Conservation (phyloP, 2,888 invertebrate species). For the Polymixis flavicincta region DNA sequence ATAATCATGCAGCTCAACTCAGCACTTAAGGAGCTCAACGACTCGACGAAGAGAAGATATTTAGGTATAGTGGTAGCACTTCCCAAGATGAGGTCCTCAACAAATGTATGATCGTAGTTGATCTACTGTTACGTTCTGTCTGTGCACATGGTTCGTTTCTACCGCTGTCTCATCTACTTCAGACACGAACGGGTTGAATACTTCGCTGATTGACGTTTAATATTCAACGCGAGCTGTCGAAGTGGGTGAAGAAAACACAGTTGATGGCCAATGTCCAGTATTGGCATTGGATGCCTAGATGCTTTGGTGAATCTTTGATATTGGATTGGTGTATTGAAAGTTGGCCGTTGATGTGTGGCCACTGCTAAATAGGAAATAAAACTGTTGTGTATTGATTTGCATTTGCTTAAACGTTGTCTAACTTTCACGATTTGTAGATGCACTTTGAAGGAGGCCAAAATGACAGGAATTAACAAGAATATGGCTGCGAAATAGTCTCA, state of each 20-base stretch:
- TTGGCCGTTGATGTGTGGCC: slow-evolving; percentile 22
- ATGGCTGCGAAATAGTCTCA: background rate
- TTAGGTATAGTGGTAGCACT: no score
- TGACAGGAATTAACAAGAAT: background rate
- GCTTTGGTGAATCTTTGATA: slow-evolving; percentile 8
- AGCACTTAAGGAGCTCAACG: no score
- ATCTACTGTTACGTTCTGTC: slow-evolving; percentile 20
- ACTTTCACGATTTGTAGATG: slow-evolving; percentile 28
- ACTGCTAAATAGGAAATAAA: slow-evolving; percentile 25
- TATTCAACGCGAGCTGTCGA: slow-evolving; percentile 38
- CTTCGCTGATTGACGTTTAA: slow-evolving; percentile 56
- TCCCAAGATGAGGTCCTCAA: background rate
- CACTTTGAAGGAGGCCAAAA: slow-evolving; percentile 1
- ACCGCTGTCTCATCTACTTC: slow-evolving; percentile 39
- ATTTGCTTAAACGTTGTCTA: slow-evolving; percentile 21
- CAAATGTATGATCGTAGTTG: background rate
- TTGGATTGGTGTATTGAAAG: slow-evolving; percentile 17
- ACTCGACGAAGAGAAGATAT: no score
- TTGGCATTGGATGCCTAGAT: slow-evolving; percentile 24
- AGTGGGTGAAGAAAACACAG: slow-evolving; percentile 45
- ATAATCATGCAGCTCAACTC: no score
- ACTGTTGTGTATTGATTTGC: slow-evolving; percentile 18
- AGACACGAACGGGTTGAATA: slow-evolving; percentile 49
- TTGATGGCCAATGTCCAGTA: slow-evolving; percentile 36
- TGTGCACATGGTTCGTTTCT: slow-evolving; percentile 32